Evolutionary conservation across 2,888 invertebrate species (phyloP), one percentile per base, ranked within the genome.

Genomic region (Anaspis maculata): DNA sequence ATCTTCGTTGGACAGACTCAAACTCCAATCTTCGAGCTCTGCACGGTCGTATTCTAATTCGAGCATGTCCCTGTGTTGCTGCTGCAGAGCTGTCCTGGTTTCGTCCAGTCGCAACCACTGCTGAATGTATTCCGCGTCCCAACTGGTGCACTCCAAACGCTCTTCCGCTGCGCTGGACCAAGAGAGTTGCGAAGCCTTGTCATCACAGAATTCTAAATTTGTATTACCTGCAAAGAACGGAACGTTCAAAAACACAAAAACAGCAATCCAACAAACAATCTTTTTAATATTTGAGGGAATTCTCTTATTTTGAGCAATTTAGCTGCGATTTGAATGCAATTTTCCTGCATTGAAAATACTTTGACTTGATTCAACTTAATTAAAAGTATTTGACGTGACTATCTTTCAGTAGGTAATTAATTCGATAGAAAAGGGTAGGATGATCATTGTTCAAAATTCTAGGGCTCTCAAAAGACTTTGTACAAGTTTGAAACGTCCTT

Each of bases 1-100:
- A 61, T 82, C 81, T 56, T 82, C 82, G 45, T 73, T 78, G 1
- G 82, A 82, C 40, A 83, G 63, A 26, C 79, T 79, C 55, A 82
- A 68, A 56, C 81, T 83, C 84, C 84, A 84, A 59, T 84, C 83
- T 63, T 84, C 83, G 42, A 84, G 64, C 60, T 84, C 84, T 2
- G 82, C 78, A 46, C 77, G 72, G 54, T 83, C 83, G 53, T 83
- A 83, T 59, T 83, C 82, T 51, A 82, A 64, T 56, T 81, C 80
- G 14, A 78, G 70, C 46, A 79, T 61, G 54, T 80, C 79, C 38
- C 79, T 69, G 56, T 80, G 79, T 46, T 79, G 74, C 50, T 80
- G 79, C 49, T 78, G 78, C 16, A 77, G 54, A 3, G 78, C 76
- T 34, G 78, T 77, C 52, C 81, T 69, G 2, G 80, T 78, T 49